Evolutionary conservation across 2,888 invertebrate species (phyloP).

Genomic region (Drosophila pegasa): DNA sequence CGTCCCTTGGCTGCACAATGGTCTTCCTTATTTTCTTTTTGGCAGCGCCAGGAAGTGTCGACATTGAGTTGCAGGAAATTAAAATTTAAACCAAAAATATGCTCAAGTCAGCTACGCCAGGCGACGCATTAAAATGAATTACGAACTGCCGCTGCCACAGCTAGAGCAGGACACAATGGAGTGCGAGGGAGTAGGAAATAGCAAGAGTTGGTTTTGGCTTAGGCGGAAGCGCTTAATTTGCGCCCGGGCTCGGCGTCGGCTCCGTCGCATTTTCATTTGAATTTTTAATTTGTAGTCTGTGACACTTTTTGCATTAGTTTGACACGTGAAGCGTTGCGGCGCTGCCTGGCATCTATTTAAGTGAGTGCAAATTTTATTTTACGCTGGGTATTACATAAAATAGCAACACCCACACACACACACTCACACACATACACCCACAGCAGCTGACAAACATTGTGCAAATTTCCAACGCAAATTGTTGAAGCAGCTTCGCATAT

Average conservation of each 20-base stretch:
- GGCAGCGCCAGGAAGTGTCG: conserved; percentile 56
- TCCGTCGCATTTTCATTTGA: conserved; percentile 64
- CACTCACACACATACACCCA: conserved; percentile 9
- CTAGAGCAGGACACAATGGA: too few relatives aligned
- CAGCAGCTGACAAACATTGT: conserved; percentile 61
- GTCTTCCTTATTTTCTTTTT: conserved; percentile 1
- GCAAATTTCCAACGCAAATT: conserved; percentile 74
- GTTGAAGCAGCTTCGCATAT: conserved; percentile 64
- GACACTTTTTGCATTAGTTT: conserved; percentile 73
- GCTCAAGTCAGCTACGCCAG: conserved; percentile 18
- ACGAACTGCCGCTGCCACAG: conserved; percentile 27
- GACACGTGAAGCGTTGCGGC: conserved; percentile 47
- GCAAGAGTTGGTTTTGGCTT: conserved; percentile 12
- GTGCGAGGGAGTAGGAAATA: too few relatives aligned
- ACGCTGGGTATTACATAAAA: conserved; percentile 54
- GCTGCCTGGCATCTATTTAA: conserved; percentile 67
- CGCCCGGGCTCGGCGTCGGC: conserved; percentile 15
- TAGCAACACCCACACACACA: conserved; percentile 17
- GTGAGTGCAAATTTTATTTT: conserved; percentile 62
- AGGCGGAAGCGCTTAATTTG: conserved; percentile 73
- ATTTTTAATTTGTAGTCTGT: conserved; percentile 70
- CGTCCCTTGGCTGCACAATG: conserved; percentile 25
- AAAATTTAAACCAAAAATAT: conserved; percentile 69
- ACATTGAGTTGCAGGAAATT: conserved; percentile 75
- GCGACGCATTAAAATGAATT: conserved; percentile 58